Conservation (phyloP, 2,113 vertebrate genomes). For the Micronycteris hirsuta region DNA sequence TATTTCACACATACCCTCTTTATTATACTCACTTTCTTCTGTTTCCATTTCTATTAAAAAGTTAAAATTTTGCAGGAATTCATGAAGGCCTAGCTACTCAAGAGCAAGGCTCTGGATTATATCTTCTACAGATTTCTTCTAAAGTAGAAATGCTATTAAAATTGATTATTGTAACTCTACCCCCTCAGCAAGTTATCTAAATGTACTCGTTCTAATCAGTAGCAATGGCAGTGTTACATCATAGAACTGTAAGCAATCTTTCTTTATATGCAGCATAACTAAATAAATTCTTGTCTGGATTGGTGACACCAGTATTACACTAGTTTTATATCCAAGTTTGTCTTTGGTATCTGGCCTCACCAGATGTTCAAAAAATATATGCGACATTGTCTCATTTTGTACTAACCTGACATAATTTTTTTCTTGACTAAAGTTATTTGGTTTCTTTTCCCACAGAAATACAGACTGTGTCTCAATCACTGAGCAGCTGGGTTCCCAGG, state of each 20-base stretch:
- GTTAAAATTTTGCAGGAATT: neutral
- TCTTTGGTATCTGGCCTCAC: neutral
- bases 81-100: neutral
- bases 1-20: neutral
- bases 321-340: neutral
- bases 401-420: neutral
- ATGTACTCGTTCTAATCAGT: neutral
- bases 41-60: neutral
- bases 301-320: neutral
- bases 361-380: neutral
- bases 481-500: neutral
- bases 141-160: conserved; percentile 56
- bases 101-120: conserved; percentile 49
- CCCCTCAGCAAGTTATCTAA: neutral
- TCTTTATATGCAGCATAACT: neutral
- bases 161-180: conserved; percentile 57
- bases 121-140: conserved; percentile 43
- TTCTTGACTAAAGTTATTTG: neutral
- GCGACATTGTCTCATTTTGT: neutral
- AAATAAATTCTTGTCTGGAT: neutral
- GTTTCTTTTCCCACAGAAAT: neutral
- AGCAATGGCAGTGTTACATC: neutral
- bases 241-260: rapidly evolving
- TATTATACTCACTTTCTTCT: neutral
- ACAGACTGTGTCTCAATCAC: neutral